Base-by-base conservation (phyloP, 2,797 vertebrate species). In the Prunella strophiata region DNA sequence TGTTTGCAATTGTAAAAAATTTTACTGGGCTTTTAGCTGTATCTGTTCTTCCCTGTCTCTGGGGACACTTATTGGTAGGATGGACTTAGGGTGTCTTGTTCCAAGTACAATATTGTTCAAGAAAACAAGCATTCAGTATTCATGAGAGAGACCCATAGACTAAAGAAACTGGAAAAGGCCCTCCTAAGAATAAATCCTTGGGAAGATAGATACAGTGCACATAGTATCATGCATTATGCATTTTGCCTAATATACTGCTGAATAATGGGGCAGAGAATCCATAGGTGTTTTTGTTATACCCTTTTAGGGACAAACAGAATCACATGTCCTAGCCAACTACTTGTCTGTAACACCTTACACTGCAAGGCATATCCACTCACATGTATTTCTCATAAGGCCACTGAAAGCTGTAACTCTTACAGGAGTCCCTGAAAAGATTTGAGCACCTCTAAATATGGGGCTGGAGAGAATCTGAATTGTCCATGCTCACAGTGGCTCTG, bases 241-340 rank as follows among this genome's bases (percentile, higher is more conserved):
- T 91, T 91, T 83, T 50, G 36, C 68, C 36, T 75, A 84, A 88
- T 59, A 73, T 13, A 45, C 40, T 81, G 73, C n/a, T 75, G 47
- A 54, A 21, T 50, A 57, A 47, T 0, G 0, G 25, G 38, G 13
- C 55, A 61, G 47, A 58, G 68, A 72, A 77, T 89, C 2, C 0
- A 82, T 66, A 34, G 18, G 3, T 82, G 50, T 29, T 92, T 94
- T 82, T 26, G 57, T 78, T 67, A 29, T 7, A 19, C 13, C 15
- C 16, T 66, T 79, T 68, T 32, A 32, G 13, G 22, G 67, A 23
- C 36, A 85, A 85, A 71, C 22, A 66, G 51, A 34, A n/a, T 25
- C 21, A 1, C n/a, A 9, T 51, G 10, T 29, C 30, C 63, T 9
- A 29, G 30, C 32, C 63, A 93, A 23, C 15, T 50, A 9, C 19